Evolutionary conservation across 2,888 invertebrate species (phyloP).

Genomic region (Drosophila paranaensis): DNA sequence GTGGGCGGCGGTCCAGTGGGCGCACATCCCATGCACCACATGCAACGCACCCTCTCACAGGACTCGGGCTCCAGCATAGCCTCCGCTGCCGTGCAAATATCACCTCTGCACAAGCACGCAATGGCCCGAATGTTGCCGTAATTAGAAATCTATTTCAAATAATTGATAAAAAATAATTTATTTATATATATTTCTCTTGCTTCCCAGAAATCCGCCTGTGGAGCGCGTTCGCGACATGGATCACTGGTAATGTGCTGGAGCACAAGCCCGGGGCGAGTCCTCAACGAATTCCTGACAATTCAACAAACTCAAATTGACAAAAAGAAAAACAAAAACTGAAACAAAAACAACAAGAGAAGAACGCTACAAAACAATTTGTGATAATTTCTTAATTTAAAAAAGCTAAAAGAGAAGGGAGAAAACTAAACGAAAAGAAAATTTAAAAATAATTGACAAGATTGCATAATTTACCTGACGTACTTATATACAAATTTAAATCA

Average conservation of each 20-base stretch:
- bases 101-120: conserved; percentile 84
- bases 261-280: conserved; percentile 14
- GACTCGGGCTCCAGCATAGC: conserved; percentile 87
- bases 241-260: conserved; percentile 81
- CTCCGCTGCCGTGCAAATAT: conserved; percentile 85
- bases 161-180: background rate
- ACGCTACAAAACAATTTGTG: conserved; percentile 74
- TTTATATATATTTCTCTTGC: background rate
- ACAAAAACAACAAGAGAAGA: conserved; percentile 28
- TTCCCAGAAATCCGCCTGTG: conserved; percentile 83
- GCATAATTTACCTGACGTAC: conserved; percentile 52
- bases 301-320: conserved; percentile 34
- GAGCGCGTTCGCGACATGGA: conserved; percentile 84
- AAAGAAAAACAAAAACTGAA: conserved; percentile 1
- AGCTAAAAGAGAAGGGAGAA: conserved; percentile 17
- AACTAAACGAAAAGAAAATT: conserved; percentile 19
- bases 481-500: conserved; percentile 51
- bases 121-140: conserved; percentile 84
- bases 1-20: conserved; percentile 66
- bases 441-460: conserved; percentile 49
- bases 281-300: conserved; percentile 50
- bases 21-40: conserved; percentile 75
- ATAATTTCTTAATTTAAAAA: conserved; percentile 71
- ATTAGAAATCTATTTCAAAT: conserved; percentile 35
- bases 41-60: conserved; percentile 87